Base-by-base conservation (phyloP, 2,113 vertebrate species). In the Argyrosomus japonicus region DNA sequence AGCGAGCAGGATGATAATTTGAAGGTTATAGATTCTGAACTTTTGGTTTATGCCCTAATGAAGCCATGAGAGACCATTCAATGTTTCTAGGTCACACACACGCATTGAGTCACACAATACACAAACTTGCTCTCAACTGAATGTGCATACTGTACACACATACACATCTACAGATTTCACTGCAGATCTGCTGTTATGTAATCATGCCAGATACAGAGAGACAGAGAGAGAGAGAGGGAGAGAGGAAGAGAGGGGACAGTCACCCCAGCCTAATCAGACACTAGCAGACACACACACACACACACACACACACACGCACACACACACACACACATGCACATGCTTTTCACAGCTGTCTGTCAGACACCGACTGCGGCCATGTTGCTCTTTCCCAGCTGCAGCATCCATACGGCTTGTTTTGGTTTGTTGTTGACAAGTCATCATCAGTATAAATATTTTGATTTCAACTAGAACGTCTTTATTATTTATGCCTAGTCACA, bases 1-100 rank as follows among this genome's bases (percentile, higher is more conserved):
- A 57, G 53, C 7, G 18, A 68, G 50, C 17, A 11, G 36, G 62
- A 75, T 64, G 60, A 87, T 91, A 21, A 90, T 90, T 36, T 82
- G 80, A 88, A 76, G 82, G 84, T 89, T 80, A 90, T 47, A 51
- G 32, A 73, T 51, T 50, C 29, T 80, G 77, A 92, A 85, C 81
- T 77, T 79, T 65, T 13, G n/a, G 70, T 74, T 81, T 79, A 54
- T 54, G 56, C 29, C 32, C 58, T 89, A 92, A 93, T 92, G 91
- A 93, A 90, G 89, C 77, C 89, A 86, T 87, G 65, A 79, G 88
- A 92, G 87, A 90, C 89, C 64, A 21, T 5, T 79, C 18, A 48
- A 81, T 70, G 25, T 84, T 85, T 91, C 89, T 91, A 62, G 86
- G 90, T 88, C 87, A 90, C 77, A 81, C 76, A 57, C 57, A 77